Evolutionary conservation across 92 coral and sea anemone species (phyloP).

Genomic region (Zoanthus solanderi): DNA sequence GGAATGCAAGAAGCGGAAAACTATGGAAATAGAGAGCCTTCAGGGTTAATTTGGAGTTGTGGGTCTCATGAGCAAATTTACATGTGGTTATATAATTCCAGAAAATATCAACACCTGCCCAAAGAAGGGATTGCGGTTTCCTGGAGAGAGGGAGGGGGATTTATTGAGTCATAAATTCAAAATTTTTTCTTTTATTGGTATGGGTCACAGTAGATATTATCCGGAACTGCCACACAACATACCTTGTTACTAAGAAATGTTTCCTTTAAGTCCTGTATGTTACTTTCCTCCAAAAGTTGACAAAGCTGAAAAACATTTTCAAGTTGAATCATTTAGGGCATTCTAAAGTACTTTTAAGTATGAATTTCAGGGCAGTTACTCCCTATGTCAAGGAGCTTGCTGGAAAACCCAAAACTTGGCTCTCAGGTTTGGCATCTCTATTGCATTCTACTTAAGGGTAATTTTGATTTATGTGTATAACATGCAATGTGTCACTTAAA

Average conservation of each 20-base stretch:
- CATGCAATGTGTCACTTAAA: conserved; percentile 21
- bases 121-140: conserved; percentile 14
- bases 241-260: conserved; percentile 29
- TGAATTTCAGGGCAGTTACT: conserved; percentile 16
- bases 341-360: conserved; percentile 8
- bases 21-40: conserved; percentile 25
- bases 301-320: conserved; percentile 20
- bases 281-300: conserved; percentile 26
- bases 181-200: conserved; percentile 20
- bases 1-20: conserved; percentile 29
- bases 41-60: conserved; percentile 15
- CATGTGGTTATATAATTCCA: conserved; percentile 26
- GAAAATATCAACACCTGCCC: conserved; percentile 25
- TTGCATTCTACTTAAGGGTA: conserved; percentile 14
- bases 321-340: conserved; percentile 17
- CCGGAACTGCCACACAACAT: conserved; percentile 15
- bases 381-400: conserved; percentile 36
- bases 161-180: conserved; percentile 28
- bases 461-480: conserved; percentile 9
- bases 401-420: conserved; percentile 34
- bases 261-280: conserved; percentile 22
- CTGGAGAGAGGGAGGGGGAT: conserved; percentile 28
- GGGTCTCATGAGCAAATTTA: conserved; percentile 22
- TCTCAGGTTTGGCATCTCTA: conserved; percentile 35
- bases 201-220: conserved; percentile 12